Percentiles rank a stretch among this genome's conserved stretches.
Evolutionary conservation across 37 sponge, comb jelly and placozoan species (phyloP).

Genomic region (Halichondria panicea): DNA sequence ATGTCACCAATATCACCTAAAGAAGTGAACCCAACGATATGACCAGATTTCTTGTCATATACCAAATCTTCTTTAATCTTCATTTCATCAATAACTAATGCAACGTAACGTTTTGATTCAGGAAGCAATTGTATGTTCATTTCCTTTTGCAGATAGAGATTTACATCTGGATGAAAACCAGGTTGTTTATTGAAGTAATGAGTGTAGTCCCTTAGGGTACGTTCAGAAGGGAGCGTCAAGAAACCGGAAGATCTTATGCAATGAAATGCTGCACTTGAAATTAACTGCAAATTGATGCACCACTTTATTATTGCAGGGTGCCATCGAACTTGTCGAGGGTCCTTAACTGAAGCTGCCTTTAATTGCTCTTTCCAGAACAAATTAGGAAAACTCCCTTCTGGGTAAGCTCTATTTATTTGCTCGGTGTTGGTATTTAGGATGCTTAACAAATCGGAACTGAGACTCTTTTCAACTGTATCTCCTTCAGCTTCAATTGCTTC

Average conservation of each 20-base stretch:
- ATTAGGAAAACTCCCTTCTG: slow-evolving; percentile 19
- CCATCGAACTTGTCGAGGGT: slow-evolving; percentile 35
- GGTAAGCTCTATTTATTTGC: slow-evolving; percentile 2
- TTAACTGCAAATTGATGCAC: slow-evolving; percentile 28
- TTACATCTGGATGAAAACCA: too few species aligned
- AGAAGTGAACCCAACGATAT: too few species aligned
- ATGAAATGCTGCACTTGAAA: slow-evolving; percentile 29
- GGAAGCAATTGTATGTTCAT: too few species aligned
- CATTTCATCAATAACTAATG: too few species aligned
- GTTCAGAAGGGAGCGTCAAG: slow-evolving; percentile 18
- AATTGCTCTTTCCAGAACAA: slow-evolving; percentile 36
- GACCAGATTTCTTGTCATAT: too few species aligned
- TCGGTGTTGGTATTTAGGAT: slow-evolving; percentile 13
- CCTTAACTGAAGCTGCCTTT: slow-evolving; percentile 19
- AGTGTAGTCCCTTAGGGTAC: too few species aligned
- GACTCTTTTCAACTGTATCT: slow-evolving; percentile 1
- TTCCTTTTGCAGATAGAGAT: too few species aligned
- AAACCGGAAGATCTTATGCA: slow-evolving; percentile 17
- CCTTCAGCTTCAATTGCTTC: slow-evolving; percentile 9
- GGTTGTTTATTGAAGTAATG: too few species aligned
- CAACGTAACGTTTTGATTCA: too few species aligned
- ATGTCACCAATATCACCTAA: too few species aligned
- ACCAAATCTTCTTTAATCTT: too few species aligned
- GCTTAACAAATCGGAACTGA: slow-evolving; percentile 5
- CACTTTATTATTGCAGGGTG: slow-evolving; percentile 38